phyloP scores from a whole-genome alignment of 2,888 invertebrate species.

The Pristionchus mayeri region DNA sequence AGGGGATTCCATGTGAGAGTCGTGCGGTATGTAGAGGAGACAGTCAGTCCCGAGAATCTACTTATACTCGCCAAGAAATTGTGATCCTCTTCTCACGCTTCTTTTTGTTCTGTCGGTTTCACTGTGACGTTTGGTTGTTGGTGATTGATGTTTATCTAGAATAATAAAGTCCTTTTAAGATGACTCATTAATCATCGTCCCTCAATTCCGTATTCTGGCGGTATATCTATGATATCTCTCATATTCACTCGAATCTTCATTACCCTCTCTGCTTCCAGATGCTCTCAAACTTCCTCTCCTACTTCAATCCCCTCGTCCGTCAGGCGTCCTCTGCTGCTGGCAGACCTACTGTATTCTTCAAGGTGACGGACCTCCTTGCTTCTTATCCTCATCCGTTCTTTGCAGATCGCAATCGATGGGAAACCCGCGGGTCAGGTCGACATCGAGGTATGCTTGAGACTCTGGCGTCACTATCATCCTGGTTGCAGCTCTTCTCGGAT shows the following conservation, averaged over 20 bases:
- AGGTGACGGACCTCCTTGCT: neutral
- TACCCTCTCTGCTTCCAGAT: neutral
- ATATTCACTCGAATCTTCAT: neutral
- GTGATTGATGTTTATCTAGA: constrained; percentile 8
- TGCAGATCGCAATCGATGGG: constrained; percentile 71
- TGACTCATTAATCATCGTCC: neutral
- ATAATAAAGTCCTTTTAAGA: neutral
- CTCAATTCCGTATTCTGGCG: neutral
- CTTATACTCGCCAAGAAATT: constrained; percentile 62
- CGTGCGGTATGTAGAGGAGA: constrained; percentile 62
- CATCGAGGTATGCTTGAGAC: constrained; percentile 61
- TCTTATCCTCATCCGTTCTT: neutral
- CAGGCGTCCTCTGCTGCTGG: constrained; percentile 40
- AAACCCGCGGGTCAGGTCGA: constrained; percentile 70
- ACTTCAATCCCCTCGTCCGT: constrained; percentile 47
- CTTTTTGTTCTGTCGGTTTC: neutral
- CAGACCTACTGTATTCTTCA: constrained; percentile 49
- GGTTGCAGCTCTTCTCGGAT: constrained; percentile 86
- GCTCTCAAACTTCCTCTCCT: constrained; percentile 40
- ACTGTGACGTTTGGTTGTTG: neutral
- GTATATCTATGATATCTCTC: neutral
- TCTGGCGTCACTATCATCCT: neutral
- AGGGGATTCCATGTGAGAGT: constrained; percentile 64
- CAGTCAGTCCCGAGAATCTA: constrained; percentile 70
- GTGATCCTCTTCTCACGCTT: neutral